Evolutionary conservation across 2,888 invertebrate species (phyloP).

Genomic region (Shargacucullia verbasci): DNA sequence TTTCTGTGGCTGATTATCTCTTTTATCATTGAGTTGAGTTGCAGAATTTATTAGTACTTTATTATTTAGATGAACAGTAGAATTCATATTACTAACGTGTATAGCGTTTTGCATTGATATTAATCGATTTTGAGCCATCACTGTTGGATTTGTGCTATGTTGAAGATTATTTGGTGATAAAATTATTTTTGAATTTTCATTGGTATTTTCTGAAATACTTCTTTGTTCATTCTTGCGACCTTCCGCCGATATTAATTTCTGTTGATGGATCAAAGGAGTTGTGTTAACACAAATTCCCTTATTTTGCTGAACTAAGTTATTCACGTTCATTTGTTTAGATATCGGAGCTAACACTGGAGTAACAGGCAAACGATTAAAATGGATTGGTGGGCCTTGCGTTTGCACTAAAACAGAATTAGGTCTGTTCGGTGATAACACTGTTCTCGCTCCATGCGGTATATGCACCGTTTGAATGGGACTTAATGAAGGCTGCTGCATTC

Average conservation of each 20-base stretch:
- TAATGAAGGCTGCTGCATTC: conserved; percentile 85
- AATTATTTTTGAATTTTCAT: conserved; percentile 80
- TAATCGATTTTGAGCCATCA: conserved; percentile 83
- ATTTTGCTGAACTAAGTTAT: conserved; percentile 80
- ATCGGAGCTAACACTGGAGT: conserved; percentile 89
- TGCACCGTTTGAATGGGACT: conserved; percentile 84
- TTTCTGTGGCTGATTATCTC: conserved; percentile 73
- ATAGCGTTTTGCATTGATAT: conserved; percentile 83
- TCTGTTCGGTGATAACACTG: conserved; percentile 83
- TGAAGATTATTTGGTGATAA: conserved; percentile 79
- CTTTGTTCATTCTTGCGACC: conserved; percentile 73
- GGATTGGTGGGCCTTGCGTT: conserved; percentile 81
- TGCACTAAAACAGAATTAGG: conserved; percentile 84
- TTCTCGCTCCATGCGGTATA: conserved; percentile 75
- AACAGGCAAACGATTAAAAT: conserved; percentile 89
- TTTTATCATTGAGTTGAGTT: conserved; percentile 74
- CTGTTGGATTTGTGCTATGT: conserved; percentile 76
- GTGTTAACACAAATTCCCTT: conserved; percentile 70
- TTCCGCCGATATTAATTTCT: conserved; percentile 78
- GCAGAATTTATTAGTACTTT: conserved; percentile 80
- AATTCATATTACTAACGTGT: conserved; percentile 75
- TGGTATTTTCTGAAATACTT: conserved; percentile 64
- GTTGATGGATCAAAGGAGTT: conserved; percentile 72
- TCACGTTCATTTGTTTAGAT: conserved; percentile 88
- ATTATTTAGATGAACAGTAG: conserved; percentile 74